phyloP scores from a whole-genome alignment of 2,113 vertebrate species.

The Hepsetus odoe region DNA sequence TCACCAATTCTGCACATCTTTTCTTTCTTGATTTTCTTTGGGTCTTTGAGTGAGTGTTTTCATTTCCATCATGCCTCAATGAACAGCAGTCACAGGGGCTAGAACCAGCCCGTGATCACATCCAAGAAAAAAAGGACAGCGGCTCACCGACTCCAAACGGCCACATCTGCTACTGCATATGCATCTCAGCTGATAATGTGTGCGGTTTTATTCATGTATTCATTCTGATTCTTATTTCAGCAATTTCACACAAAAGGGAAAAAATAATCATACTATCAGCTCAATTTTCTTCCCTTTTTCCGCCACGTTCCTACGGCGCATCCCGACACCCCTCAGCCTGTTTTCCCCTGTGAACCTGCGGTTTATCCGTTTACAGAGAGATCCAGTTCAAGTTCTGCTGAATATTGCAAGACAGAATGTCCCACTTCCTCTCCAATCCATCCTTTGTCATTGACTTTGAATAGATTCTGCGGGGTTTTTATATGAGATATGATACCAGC shows the following conservation, averaged over 20 bases:
- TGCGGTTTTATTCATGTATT: constrained; percentile 70
- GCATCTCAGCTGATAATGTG: constrained; percentile 69
- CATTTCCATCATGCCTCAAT: background rate
- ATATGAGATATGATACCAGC: constrained; percentile 14
- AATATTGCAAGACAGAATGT: constrained; percentile 43
- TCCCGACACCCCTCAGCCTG: constrained; percentile 17
- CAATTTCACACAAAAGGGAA: constrained; percentile 58
- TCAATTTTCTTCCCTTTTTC: constrained; percentile 6
- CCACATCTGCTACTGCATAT: constrained; percentile 50
- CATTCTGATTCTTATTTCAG: constrained; percentile 64
- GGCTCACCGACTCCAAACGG: background rate
- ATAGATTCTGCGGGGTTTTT: constrained; percentile 3
- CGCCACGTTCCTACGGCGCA: background rate
- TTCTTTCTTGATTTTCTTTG: too few relatives aligned
- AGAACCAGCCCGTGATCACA: background rate
- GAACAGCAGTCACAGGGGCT: background rate
- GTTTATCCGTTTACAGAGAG: constrained; percentile 62
- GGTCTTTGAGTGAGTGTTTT: background rate
- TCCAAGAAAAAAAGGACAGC: background rate
- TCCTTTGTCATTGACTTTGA: constrained; percentile 2
- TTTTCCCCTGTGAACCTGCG: constrained; percentile 47
- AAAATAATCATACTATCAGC: background rate
- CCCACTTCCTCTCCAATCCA: constrained; percentile 19
- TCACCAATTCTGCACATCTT: too few relatives aligned
- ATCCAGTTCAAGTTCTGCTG: constrained; percentile 53